Percentiles rank a stretch among this genome's conserved stretches.
phyloP scores from a whole-genome alignment of 2,797 vertebrate genomes.

The Botia almorhae region DNA sequence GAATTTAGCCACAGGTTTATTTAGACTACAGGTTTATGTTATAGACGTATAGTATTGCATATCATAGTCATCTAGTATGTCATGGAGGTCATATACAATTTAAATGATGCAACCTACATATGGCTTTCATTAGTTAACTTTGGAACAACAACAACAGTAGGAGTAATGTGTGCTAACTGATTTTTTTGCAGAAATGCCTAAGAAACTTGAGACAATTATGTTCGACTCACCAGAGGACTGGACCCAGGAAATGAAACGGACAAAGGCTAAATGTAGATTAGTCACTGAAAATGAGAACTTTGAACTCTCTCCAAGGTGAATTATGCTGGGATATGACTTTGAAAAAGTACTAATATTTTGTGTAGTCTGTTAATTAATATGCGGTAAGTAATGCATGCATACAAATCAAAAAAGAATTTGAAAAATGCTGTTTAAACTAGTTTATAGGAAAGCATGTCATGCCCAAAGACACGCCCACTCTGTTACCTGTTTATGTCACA shows the following conservation, averaged over 20 bases:
- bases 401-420: background rate
- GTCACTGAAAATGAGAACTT: slow-evolving; percentile 80
- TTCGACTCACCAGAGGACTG: slow-evolving; percentile 85
- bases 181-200: slow-evolving; percentile 55
- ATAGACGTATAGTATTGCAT: background rate
- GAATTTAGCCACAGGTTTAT: background rate
- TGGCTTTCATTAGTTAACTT: background rate
- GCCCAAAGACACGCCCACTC: no score
- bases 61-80: background rate
- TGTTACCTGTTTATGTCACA: no score
- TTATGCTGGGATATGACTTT: slow-evolving; percentile 37
- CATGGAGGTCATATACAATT: background rate
- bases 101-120: background rate
- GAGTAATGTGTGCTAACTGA: background rate
- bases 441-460: background rate
- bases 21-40: background rate
- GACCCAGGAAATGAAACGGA: slow-evolving; percentile 82
- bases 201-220: slow-evolving; percentile 73
- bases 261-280: slow-evolving; percentile 80
- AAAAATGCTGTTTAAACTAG: background rate
- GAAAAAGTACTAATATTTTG: background rate
- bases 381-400: background rate
- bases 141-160: background rate
- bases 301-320: slow-evolving; percentile 76
- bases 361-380: background rate